Evolutionary conservation across 2,113 vertebrate genomes (phyloP).

Genomic region (Paramisgurnus dabryanus): DNA sequence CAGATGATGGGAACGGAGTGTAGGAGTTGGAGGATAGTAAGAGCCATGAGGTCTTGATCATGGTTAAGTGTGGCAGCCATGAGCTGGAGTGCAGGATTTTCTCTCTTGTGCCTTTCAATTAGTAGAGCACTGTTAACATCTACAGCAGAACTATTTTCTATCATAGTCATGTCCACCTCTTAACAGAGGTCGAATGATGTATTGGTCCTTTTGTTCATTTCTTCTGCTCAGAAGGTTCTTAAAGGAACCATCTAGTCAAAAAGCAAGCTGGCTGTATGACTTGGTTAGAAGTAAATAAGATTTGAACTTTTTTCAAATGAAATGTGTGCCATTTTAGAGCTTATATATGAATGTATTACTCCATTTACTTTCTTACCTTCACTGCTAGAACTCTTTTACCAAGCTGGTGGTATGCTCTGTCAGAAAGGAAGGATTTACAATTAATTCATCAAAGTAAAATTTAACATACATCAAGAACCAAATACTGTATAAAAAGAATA

Average conservation of each 20-base stretch:
- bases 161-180: constrained; percentile 77
- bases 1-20: background rate
- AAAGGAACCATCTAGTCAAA: background rate
- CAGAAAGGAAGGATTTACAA: constrained; percentile 29
- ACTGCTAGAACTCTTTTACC: constrained; percentile 92
- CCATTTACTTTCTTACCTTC: constrained; percentile 78
- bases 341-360: background rate
- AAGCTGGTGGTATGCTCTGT: constrained; percentile 89
- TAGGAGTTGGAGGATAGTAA: background rate
- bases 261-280: background rate
- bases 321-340: too few relatives aligned
- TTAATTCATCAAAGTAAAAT: background rate
- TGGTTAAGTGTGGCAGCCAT: constrained; percentile 77
- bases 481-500: too few relatives aligned
- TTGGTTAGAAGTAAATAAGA: background rate
- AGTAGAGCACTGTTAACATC: constrained; percentile 80
- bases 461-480: too few relatives aligned
- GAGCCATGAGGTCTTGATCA: constrained; percentile 71
- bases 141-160: constrained; percentile 81
- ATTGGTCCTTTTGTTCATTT: background rate
- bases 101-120: constrained; percentile 62
- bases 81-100: constrained; percentile 78
- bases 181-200: background rate
- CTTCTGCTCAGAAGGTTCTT: background rate
- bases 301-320: background rate